Base-by-base conservation (phyloP, 2,888 invertebrate genomes). In the Minunthozetes semirufus region DNA sequence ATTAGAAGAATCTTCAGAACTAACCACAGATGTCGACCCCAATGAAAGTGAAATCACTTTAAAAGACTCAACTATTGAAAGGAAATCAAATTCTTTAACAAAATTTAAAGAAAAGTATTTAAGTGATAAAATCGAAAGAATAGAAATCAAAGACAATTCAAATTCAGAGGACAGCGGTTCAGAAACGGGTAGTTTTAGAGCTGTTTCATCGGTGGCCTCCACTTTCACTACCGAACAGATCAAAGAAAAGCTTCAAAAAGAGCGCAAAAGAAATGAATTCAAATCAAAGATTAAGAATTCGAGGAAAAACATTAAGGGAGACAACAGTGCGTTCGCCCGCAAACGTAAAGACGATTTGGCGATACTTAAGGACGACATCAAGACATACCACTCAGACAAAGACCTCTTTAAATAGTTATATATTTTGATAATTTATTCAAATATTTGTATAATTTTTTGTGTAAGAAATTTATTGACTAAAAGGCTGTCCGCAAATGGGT, bases 221-320 rank as follows among this genome's bases (percentile, higher is more conserved):
- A 77, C 76, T 19, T 72, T 77, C 29, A 71, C 72, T 15, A 46
- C 77, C 9, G 33, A 68, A 33, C 72, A 77, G 46, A 75, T 76
- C 22, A 72, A 68, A 72, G 29, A 53, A 25, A 77, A 68, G 22
- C 15, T 77, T 17, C 11, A 19, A 15, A 50, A 38, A 61, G 75
- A 76, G 25, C 38, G n/a, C 19, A 33, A 59, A 17, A 76, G 61
- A 53, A 53, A 63, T 8, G 73, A 74, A 61, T 33, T 22, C 19
- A 73, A 56, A 46, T 22, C 63, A 9, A 22, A 71, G 29, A 72
- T 50, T 1, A 59, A 63, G 25, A 38, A 77, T 15, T 59, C 56
- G 22, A 19, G 48, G 9, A 76, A 68, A 46, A 68, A 72, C 50
- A 56, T 76, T 0, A 76, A 76, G 17, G 76, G 76, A 63, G 75